phyloP scores from a whole-genome alignment of 30 jellyfish, hydroid and myxozoan genomes.

The Pelagia noctiluca region DNA sequence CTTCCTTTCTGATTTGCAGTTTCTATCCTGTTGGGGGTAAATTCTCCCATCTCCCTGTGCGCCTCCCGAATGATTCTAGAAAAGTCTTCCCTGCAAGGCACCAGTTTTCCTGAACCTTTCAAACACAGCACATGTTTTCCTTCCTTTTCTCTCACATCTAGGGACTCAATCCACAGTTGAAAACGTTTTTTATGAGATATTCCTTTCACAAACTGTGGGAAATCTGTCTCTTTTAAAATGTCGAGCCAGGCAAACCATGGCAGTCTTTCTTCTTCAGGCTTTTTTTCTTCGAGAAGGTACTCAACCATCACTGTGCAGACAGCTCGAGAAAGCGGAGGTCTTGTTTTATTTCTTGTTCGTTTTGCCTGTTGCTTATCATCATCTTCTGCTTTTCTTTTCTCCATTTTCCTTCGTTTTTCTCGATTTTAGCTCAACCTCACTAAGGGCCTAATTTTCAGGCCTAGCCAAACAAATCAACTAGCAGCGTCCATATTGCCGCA shows the following conservation, averaged over 20 bases:
- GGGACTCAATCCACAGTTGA: conserved; percentile 30
- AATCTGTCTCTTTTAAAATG: conserved; percentile 35
- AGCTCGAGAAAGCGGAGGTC: conserved; percentile 48
- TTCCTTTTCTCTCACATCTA: conserved; percentile 35
- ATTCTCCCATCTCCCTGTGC: conserved; percentile 50
- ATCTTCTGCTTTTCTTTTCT: neutral
- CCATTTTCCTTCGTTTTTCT: conserved; percentile 7
- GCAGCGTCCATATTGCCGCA: too few relatives aligned
- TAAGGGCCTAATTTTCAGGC: too few relatives aligned
- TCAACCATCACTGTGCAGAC: conserved; percentile 17
- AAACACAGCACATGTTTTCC: conserved; percentile 17
- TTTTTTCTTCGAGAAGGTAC: conserved; percentile 32
- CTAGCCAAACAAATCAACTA: too few relatives aligned
- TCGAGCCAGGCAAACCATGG: conserved; percentile 49
- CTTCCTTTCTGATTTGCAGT: neutral
- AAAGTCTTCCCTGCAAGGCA: conserved; percentile 55
- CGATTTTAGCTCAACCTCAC: too few relatives aligned
- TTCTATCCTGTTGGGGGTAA: neutral
- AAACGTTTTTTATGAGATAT: conserved; percentile 25
- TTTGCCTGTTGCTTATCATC: neutral
- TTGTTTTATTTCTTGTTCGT: conserved; percentile 21
- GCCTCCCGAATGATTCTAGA: conserved; percentile 55
- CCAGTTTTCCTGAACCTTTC: conserved; percentile 19
- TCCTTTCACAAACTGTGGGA: conserved; percentile 21
- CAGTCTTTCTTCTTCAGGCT: conserved; percentile 28